Evolutionary conservation across 2,797 vertebrate genomes (phyloP).

Genomic region (Cirrhinus mrigala): DNA sequence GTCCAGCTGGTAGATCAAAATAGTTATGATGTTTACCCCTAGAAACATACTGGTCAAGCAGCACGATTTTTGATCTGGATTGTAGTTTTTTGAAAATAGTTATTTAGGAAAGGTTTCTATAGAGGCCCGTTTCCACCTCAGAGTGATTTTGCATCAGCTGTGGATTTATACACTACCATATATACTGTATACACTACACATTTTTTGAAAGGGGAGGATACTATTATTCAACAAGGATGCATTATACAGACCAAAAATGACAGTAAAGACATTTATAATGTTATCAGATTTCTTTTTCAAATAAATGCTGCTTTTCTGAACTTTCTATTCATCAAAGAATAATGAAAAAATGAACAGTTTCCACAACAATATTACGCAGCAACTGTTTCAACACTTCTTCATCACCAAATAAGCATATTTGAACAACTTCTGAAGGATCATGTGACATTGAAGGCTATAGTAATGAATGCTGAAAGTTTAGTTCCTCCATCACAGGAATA

Average conservation of each 20-base stretch:
- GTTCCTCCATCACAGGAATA: background rate
- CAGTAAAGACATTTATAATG: background rate
- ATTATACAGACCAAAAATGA: background rate
- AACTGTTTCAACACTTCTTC: background rate
- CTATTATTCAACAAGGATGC: background rate
- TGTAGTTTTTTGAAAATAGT: background rate
- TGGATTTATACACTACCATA: background rate
- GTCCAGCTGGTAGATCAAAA: background rate
- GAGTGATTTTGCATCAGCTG: background rate
- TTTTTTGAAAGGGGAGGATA: background rate
- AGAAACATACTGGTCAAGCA: background rate
- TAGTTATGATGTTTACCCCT: background rate
- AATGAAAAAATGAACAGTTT: background rate
- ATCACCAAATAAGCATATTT: slow-evolving; percentile 6
- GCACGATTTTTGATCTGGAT: background rate
- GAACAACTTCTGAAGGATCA: background rate
- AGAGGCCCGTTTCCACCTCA: background rate
- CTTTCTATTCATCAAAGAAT: background rate
- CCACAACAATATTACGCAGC: background rate
- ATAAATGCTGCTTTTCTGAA: background rate
- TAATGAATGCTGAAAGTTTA: background rate
- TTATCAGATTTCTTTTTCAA: background rate
- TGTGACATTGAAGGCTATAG: background rate
- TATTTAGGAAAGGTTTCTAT: background rate
- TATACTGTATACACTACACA: background rate